Conservation (phyloP, 2,888 invertebrate genomes). For the Antheraea assamensis region DNA sequence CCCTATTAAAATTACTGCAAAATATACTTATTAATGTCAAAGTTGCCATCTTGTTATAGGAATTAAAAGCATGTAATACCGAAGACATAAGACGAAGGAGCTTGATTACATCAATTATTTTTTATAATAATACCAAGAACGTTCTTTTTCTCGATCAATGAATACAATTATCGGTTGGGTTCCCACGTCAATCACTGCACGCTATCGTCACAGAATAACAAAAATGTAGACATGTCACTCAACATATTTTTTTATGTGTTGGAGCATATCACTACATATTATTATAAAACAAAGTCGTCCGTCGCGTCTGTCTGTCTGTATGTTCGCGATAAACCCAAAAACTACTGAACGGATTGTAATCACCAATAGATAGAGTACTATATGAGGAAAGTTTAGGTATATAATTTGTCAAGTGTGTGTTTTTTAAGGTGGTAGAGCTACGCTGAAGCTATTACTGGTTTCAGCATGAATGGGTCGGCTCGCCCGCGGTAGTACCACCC, state of each 20-base stretch:
- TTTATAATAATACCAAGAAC: slow-evolving; percentile 35
- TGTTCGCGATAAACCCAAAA: no score
- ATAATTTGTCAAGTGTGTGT: no score
- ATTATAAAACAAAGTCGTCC: no score
- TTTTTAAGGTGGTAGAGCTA: no score
- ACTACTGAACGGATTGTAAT: no score
- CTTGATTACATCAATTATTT: slow-evolving; percentile 37
- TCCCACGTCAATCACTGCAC: slow-evolving; percentile 60
- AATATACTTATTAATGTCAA: background rate
- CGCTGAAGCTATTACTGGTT: no score
- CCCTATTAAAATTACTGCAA: background rate
- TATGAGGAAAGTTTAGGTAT: no score
- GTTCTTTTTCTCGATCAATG: slow-evolving; percentile 51
- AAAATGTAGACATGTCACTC: background rate
- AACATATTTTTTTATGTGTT: background rate
- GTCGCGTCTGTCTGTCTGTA: no score
- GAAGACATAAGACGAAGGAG: slow-evolving; percentile 8
- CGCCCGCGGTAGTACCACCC: no score
- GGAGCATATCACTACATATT: no score
- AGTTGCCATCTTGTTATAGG: background rate
- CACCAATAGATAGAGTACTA: no score
- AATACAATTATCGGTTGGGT: slow-evolving; percentile 56
- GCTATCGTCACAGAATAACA: slow-evolving; percentile 31
- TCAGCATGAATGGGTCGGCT: no score
- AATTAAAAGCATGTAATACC: background rate